Conservation (phyloP, 2,888 invertebrate species). For the Oscheius sp. region DNA sequence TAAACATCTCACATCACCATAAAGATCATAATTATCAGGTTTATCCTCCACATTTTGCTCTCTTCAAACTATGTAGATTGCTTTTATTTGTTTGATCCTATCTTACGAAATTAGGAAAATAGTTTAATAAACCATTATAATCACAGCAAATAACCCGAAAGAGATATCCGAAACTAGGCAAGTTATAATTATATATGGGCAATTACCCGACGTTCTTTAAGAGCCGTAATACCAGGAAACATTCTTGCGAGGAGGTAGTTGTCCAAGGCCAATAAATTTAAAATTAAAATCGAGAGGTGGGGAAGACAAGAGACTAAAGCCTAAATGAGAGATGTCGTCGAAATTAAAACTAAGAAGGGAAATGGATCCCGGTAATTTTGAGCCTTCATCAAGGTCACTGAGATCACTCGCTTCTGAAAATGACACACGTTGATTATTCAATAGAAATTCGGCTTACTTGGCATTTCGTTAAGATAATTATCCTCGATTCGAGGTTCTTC, state of each 20-base stretch:
- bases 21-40: no score
- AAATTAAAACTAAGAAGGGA: slow-evolving; percentile 21
- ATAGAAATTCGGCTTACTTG: slow-evolving; percentile 28
- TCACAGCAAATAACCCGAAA: slow-evolving; percentile 17
- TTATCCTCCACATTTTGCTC: no score
- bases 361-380: slow-evolving; percentile 9
- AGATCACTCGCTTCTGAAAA: slow-evolving; percentile 21
- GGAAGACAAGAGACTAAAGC: slow-evolving; percentile 27
- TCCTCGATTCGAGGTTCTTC: slow-evolving; percentile 51
- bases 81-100: neutral
- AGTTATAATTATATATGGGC: neutral
- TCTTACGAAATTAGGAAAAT: neutral
- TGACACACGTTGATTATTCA: neutral
- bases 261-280: slow-evolving; percentile 24
- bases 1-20: no score
- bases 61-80: no score
- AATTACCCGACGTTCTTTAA: slow-evolving; percentile 4
- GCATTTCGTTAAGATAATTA: slow-evolving; percentile 44
- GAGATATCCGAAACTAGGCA: neutral
- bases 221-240: slow-evolving; percentile 22
- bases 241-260: slow-evolving; percentile 3
- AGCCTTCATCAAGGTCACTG: neutral
- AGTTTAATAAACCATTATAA: neutral
- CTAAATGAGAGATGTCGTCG: slow-evolving; percentile 26
- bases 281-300: slow-evolving; percentile 15